Percentiles rank a stretch among this genome's conserved stretches.
These are phyloP conservation scores for Mystacornis crossleyi DNA, from an alignment of 2,113 vertebrate species.

Conservation along the genomic window DNA sequence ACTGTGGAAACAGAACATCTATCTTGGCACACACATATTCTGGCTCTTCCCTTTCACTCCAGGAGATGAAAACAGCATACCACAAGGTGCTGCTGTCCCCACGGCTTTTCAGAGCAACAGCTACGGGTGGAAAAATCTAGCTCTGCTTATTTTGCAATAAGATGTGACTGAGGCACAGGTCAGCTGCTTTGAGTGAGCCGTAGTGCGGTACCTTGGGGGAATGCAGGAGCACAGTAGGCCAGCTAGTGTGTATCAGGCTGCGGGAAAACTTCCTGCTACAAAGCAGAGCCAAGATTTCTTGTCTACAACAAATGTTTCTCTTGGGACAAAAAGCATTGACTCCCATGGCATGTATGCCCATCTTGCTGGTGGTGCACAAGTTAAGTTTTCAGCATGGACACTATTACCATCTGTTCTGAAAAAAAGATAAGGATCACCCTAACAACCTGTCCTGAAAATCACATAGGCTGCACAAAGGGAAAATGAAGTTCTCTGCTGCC, in stretches of 20 bases:
- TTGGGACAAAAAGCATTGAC: neutral
- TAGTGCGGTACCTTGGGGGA: neutral
- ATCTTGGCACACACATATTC: neutral
- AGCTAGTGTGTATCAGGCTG: neutral
- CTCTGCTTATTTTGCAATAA: neutral
- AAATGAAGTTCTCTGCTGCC: neutral
- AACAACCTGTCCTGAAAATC: neutral
- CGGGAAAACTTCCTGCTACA: neutral
- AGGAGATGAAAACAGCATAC: neutral
- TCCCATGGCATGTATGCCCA: too few relatives aligned
- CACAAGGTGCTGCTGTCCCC: constrained; percentile 48
- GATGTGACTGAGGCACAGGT: neutral
- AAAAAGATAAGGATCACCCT: neutral
- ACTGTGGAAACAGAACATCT: neutral
- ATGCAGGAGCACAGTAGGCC: neutral
- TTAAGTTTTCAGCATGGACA: neutral
- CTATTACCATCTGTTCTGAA: neutral
- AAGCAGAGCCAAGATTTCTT: neutral
- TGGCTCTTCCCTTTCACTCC: neutral
- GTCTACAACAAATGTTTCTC: neutral
- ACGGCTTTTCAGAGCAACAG: neutral
- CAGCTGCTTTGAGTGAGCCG: accelerated
- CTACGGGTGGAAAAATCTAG: neutral
- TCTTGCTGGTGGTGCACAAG: neutral
- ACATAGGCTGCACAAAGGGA: neutral